Percentiles rank a stretch among this genome's conserved stretches.
These are phyloP conservation scores for Heteromormyrus szaboi DNA, from an alignment of 2,797 vertebrate genomes.

Conservation along the genomic window DNA sequence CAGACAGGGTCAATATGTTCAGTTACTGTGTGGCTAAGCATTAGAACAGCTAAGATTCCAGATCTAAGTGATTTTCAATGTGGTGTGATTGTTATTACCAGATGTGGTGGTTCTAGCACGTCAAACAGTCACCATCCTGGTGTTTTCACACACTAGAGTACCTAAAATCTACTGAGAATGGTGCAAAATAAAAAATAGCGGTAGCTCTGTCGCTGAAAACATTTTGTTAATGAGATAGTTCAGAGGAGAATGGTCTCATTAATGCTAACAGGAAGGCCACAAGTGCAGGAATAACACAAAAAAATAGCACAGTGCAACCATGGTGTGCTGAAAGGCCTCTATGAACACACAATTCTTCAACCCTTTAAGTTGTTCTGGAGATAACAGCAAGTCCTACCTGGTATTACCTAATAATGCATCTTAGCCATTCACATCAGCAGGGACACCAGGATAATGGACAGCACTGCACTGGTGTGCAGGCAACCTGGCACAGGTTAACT, in stretches of 20 bases:
- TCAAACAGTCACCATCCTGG: not conserved
- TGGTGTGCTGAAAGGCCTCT: not conserved
- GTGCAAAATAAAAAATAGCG: not conserved
- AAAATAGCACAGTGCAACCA: not conserved
- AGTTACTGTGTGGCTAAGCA: not conserved
- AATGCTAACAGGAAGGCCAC: not conserved
- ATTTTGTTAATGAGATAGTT: not conserved
- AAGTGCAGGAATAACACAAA: not conserved
- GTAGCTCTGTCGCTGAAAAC: not conserved
- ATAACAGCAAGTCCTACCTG: not conserved
- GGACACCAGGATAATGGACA: not conserved
- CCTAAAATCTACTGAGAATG: not conserved
- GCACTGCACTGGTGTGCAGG: not conserved
- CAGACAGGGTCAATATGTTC: not conserved
- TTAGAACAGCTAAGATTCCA: not conserved
- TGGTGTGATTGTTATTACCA: not conserved
- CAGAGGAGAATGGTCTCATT: not conserved
- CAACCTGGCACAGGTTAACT: not conserved
- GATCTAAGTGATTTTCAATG: not conserved
- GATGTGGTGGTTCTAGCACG: not conserved
- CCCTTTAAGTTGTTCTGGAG: not conserved
- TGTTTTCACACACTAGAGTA: not conserved
- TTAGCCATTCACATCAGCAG: not conserved
- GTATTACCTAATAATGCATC: not conserved
- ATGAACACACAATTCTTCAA: not conserved